Evolutionary conservation across 1,140 invertebrate species (phyloP), one percentile per base, ranked within the genome.

Genomic region (Pseudomyrmex sp.): DNA sequence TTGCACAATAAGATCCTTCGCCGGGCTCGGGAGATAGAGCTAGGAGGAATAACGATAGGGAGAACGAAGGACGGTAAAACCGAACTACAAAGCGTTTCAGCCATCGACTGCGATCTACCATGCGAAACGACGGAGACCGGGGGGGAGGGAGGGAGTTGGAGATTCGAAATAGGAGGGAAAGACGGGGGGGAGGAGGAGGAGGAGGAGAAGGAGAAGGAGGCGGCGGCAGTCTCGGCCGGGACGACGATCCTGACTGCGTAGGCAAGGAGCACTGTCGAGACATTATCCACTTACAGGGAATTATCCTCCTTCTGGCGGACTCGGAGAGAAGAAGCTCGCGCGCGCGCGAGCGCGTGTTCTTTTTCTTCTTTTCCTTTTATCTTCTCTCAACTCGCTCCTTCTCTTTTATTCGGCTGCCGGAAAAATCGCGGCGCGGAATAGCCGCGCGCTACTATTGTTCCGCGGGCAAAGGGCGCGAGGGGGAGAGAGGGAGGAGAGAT

Each of bases 281-380:
- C 90, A 93, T 93, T 93, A 93, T 93, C 92, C 92, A 93, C 92
- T 93, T 93, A 93, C 88, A 90, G 91, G 87, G 89, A 93, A 93
- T 92, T 92, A 93, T 93, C 88, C 90, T 90, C 76, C 82, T 85
- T 73, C 83, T 63, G 69, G 80, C 62, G 84, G 87, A 62, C 82
- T 66, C 62, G 69, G 12, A 69, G 12, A 69, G 82, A 65, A 84
- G 58, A 73, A 62, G 61, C 79, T 52, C 80, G 86, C 87, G 68
- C 68, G 48, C 56, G 50, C 50, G 12, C 46, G 23, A 13, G 26
- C 65, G 46, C 26, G 18, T 20, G 54, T 56, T 48, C 70, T 83
- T 65, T 74, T 48, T 50, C 62, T 76, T 85, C 35, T 63, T 59
- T 77, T 83, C 52, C 26, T 44, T 13, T 77, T 35, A 35, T 35